Base-by-base conservation (phyloP, 2,888 invertebrate species). In the Clunio marinus region DNA sequence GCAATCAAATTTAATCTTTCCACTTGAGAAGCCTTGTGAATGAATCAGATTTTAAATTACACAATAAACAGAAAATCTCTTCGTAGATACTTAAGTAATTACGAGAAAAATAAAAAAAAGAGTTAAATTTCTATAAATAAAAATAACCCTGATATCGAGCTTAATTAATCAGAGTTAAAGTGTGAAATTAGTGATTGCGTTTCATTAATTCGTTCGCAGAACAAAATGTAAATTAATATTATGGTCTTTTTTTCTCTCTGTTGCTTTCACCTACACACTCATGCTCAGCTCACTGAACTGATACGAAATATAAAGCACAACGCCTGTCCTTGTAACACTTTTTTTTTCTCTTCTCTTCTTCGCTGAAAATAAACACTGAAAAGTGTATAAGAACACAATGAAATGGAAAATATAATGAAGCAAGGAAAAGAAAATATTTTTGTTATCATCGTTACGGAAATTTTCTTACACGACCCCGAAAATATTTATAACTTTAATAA, bases 261-360 rank as follows among this genome's bases (percentile, higher is more conserved):
- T 10, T 32, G 32, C 10, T 32, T 10, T 32, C 10, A 41, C 41
- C 41, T 41, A 41, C 17, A 17, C 51, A 51, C n/a, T 51, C n/a
- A n/a, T 10, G 45, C 15, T 15, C 45, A 60, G 35, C 35, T 60
- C 35, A 60, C 24, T 37, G 37, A 62, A 62, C 62, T 37, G 62
- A 62, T 62, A 62, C 35, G 24, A 37, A 60, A 60, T 10, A 8
- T 10, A 28, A 22, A 60, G 28, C 32, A 59, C 37, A n/a, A n/a
- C 5, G 22, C 37, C 7, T 63, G 63, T 63, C 63, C 63, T 63
- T 63, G 63, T 63, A 63, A 63, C 63, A 63, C 37, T 62, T 62
- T 62, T 60, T 17, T 58, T 13, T 60, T 37, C 60, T 32, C 24
- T 22, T 57, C 24, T n/a, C 10, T 25, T 60, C 35, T 60, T 24